Conservation (phyloP, 2,888 invertebrate species). For the Alcis repandata region DNA sequence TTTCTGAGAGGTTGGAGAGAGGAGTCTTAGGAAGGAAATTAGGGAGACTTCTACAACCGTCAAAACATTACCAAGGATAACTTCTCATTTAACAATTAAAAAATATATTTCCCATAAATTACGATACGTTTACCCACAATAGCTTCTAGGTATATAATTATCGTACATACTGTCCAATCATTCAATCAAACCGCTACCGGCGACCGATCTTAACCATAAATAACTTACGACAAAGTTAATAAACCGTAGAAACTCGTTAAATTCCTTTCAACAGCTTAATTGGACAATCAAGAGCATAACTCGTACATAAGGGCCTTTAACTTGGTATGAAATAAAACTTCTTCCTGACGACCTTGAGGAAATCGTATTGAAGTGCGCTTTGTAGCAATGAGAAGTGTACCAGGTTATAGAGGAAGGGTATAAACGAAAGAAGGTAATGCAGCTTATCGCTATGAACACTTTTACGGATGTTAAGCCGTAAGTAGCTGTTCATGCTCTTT, state of each 20-base stretch:
- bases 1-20: too few species aligned
- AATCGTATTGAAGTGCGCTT: not conserved
- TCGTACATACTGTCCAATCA: conserved; percentile 17
- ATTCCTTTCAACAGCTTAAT: conserved; percentile 32
- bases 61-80: too few species aligned
- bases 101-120: not conserved
- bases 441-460: too few species aligned
- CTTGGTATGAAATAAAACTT: conserved; percentile 13
- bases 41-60: too few species aligned
- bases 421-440: too few species aligned
- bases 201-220: conserved; percentile 5
- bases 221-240: conserved; percentile 7
- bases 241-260: conserved; percentile 11
- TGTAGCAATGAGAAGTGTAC: not conserved
- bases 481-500: too few species aligned
- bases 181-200: conserved; percentile 23
- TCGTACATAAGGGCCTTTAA: conserved; percentile 18
- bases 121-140: not conserved
- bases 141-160: conserved; percentile 2
- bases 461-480: too few species aligned
- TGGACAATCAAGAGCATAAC: conserved; percentile 27
- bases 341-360: conserved; percentile 23
- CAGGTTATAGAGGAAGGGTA: too few species aligned
- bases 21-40: too few species aligned
- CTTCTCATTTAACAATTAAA: not conserved